These are phyloP conservation scores for Harpalus rufipes DNA, from an alignment of 2,888 invertebrate genomes.

Conservation along the genomic window DNA sequence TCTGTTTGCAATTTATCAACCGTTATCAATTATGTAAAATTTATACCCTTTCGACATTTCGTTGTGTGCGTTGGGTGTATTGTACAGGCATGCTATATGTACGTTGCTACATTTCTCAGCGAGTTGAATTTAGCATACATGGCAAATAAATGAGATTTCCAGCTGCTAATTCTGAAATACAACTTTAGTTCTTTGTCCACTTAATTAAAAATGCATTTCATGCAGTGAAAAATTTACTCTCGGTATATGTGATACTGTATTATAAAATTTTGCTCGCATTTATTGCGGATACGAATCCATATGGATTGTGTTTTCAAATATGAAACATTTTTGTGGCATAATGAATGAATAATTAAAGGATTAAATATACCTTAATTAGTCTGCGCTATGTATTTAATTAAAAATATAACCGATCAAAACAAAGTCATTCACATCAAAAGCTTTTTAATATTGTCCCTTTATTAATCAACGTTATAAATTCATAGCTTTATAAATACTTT, in stretches of 20 bases:
- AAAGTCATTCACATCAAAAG: constrained; percentile 3
- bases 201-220: constrained; percentile 7
- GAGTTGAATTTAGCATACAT: not conserved
- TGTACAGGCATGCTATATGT: not conserved
- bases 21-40: constrained; percentile 62
- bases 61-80: not conserved
- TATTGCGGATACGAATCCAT: not conserved
- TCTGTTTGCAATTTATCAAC: constrained; percentile 61
- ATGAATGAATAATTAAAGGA: constrained; percentile 7
- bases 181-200: constrained; percentile 1
- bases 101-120: not conserved
- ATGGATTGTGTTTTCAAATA: not conserved
- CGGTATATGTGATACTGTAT: not conserved
- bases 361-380: constrained; percentile 10
- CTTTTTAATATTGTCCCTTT: not conserved
- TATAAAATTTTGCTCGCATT: not conserved
- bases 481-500: not conserved
- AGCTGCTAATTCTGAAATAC: not conserved
- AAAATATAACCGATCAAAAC: constrained; percentile 17
- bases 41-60: constrained; percentile 36
- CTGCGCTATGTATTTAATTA: not conserved
- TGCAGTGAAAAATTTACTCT: not conserved
- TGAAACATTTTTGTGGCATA: not conserved
- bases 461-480: constrained; percentile 4
- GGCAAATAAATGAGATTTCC: not conserved